Evolutionary conservation across 2,888 invertebrate species (phyloP).

Genomic region (Athetis lepigone): DNA sequence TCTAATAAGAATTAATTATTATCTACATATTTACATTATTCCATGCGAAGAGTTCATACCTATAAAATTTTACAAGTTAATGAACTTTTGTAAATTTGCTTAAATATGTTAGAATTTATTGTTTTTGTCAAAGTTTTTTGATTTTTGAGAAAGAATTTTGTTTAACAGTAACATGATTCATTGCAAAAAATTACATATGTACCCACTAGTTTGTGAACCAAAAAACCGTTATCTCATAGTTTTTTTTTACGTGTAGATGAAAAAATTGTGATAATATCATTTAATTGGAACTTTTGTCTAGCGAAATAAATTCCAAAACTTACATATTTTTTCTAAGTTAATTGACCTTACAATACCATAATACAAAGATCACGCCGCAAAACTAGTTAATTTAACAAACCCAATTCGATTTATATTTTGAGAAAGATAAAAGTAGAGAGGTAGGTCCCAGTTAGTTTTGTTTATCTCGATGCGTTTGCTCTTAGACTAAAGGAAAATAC

Average conservation of each 20-base stretch:
- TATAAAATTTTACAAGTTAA: neutral
- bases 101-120: neutral
- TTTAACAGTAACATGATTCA: too few species aligned
- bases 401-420: slow-evolving; percentile 28
- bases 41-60: neutral
- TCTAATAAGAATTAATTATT: slow-evolving; percentile 1
- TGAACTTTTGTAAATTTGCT: neutral
- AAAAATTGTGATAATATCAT: neutral
- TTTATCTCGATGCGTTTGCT: neutral
- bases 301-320: neutral
- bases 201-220: too few species aligned
- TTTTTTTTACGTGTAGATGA: neutral
- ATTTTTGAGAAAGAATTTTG: too few species aligned
- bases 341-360: slow-evolving; percentile 44
- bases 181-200: neutral
- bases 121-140: neutral
- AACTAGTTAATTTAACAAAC: slow-evolving; percentile 52
- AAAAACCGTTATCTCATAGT: neutral
- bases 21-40: neutral
- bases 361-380: slow-evolving; percentile 27
- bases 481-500: neutral
- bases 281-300: neutral
- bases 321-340: slow-evolving; percentile 5
- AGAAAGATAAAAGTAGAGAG: slow-evolving; percentile 23
- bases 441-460: slow-evolving; percentile 2